Conservation (phyloP, 1,140 invertebrate species). For the Apocrypta bakeri region DNA sequence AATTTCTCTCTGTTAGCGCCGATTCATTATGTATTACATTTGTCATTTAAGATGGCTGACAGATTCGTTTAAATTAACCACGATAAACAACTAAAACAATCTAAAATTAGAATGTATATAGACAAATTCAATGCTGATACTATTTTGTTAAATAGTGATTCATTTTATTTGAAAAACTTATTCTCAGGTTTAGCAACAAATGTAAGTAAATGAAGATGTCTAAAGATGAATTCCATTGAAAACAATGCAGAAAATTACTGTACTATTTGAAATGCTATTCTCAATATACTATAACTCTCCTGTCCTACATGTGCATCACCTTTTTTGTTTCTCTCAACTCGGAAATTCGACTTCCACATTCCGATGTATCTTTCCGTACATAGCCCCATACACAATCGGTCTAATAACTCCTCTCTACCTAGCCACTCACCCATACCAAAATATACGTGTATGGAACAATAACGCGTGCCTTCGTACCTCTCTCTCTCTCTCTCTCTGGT, state of each 20-base stretch:
- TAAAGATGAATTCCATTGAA: no score
- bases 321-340: background rate
- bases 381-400: background rate
- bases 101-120: no score
- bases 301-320: background rate
- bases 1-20: background rate
- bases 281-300: background rate
- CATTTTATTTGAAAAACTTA: no score
- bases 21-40: slow-evolving; percentile 36
- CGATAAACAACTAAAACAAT: no score
- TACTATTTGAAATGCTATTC: background rate
- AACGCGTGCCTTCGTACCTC: background rate
- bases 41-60: no score
- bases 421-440: background rate
- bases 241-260: background rate
- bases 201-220: no score
- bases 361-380: slow-evolving; percentile 33
- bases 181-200: background rate
- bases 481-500: background rate
- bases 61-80: no score
- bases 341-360: slow-evolving; percentile 4
- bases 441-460: slow-evolving; percentile 11
- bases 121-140: no score
- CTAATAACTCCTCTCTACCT: background rate
- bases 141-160: no score